Evolutionary conservation across 2,113 vertebrate species (phyloP).

Genomic region (Heloderma charlesbogerti): DNA sequence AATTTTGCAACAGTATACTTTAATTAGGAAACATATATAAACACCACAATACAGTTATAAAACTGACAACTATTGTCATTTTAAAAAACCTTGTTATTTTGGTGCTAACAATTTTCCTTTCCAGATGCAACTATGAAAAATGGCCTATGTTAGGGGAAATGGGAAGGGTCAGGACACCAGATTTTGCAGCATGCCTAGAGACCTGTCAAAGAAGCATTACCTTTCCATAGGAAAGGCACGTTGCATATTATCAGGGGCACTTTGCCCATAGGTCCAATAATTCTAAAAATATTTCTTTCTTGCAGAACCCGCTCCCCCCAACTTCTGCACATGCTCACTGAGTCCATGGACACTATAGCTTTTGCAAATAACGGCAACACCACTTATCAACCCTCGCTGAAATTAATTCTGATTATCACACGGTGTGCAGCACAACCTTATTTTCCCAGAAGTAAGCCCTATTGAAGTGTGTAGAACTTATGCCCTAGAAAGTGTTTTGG

Average conservation of each 20-base stretch:
- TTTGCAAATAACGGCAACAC: too few relatives aligned
- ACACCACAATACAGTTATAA: background rate
- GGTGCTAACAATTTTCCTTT: background rate
- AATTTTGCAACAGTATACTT: too few relatives aligned
- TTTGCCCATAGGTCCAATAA: background rate
- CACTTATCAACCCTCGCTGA: too few relatives aligned
- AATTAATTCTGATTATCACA: too few relatives aligned
- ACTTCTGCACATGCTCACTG: background rate
- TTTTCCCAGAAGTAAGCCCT: too few relatives aligned
- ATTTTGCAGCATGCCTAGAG: background rate
- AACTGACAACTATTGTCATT: background rate
- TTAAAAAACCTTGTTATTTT: background rate
- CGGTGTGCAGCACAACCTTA: too few relatives aligned
- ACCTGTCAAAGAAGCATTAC: background rate
- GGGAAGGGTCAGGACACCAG: background rate
- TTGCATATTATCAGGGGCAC: too few relatives aligned
- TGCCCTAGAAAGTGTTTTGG: background rate
- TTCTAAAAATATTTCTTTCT: background rate
- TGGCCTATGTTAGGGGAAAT: background rate
- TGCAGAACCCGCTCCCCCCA: too few relatives aligned
- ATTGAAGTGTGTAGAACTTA: too few relatives aligned
- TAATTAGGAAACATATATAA: background rate
- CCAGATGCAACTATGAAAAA: background rate
- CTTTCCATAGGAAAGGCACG: background rate
- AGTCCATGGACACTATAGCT: too few relatives aligned